Conservation (phyloP, 2,888 invertebrate species). For the Drosophila putrida region DNA sequence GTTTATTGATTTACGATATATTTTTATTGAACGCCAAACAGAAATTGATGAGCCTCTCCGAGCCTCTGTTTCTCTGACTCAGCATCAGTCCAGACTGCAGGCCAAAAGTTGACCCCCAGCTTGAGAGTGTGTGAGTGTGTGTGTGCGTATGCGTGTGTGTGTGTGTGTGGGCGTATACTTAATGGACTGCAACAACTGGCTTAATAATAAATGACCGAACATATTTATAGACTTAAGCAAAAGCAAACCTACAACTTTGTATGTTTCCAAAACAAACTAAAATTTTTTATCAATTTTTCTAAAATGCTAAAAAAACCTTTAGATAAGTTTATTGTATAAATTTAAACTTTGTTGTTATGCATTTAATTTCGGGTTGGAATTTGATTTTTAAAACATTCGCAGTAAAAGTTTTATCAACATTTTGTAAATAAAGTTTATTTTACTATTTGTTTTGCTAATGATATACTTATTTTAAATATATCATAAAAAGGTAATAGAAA, state of each 20-base stretch:
- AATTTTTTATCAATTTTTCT: conserved; percentile 22
- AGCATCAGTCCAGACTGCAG: conserved; percentile 54
- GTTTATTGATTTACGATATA: conserved; percentile 78
- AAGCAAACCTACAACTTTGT: conserved; percentile 19
- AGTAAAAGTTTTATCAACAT: not conserved
- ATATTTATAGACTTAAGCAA: conserved; percentile 25
- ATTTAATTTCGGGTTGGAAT: not conserved
- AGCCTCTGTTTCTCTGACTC: conserved; percentile 43
- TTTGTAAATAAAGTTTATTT: not conserved
- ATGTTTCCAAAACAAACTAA: conserved; percentile 13
- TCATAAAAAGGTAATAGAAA: too few species aligned
- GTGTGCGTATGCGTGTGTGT: not conserved
- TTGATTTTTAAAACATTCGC: not conserved
- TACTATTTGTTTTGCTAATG: too few species aligned
- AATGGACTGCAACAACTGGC: conserved; percentile 46
- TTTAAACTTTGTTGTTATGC: conserved; percentile 20
- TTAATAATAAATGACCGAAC: conserved; percentile 55
- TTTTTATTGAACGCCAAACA: conserved; percentile 70
- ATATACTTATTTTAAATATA: too few species aligned
- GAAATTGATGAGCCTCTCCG: conserved; percentile 69
- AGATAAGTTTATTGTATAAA: conserved; percentile 33
- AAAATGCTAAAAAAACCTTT: conserved; percentile 13
- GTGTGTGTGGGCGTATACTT: conserved; percentile 45
- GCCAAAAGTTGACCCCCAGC: conserved; percentile 69
- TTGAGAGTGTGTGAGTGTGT: conserved; percentile 20